Evolutionary conservation across 2,888 invertebrate genomes (phyloP).

Genomic region (Melieria picta): DNA sequence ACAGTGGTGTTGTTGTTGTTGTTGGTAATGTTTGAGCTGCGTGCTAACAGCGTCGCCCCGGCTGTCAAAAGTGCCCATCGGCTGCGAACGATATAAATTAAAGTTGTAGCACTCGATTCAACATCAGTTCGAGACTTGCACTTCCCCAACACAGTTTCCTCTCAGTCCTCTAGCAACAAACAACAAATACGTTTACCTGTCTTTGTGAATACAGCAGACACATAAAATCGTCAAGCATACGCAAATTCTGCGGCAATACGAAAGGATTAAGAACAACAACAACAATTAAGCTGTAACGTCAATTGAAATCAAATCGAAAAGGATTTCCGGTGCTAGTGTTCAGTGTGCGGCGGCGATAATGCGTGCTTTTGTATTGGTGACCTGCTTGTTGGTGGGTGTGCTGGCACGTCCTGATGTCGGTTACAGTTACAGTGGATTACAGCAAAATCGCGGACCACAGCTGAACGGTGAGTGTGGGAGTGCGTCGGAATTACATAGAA

Average conservation of each 20-base stretch:
- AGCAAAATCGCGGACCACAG: neutral
- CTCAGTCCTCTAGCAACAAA: neutral
- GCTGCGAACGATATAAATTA: slow-evolving; percentile 56
- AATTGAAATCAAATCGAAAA: neutral
- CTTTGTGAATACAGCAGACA: no score
- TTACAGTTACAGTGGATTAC: slow-evolving; percentile 20
- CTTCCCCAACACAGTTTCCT: slow-evolving; percentile 39
- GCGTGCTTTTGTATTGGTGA: slow-evolving; percentile 60
- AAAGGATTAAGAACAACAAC: no score
- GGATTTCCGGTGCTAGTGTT: neutral
- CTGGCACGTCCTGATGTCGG: slow-evolving; percentile 61
- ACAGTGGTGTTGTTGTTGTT: slow-evolving; percentile 13
- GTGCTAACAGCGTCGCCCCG: slow-evolving; percentile 19
- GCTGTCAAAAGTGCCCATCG: slow-evolving; percentile 20
- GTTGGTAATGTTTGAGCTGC: slow-evolving; percentile 4
- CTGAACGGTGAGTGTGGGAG: neutral
- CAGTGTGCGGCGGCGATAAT: slow-evolving; percentile 45
- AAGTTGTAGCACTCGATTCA: slow-evolving; percentile 41
- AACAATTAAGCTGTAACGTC: no score
- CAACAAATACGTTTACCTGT: no score
- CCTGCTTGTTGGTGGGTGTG: slow-evolving; percentile 56
- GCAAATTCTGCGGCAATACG: no score
- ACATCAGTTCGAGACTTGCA: slow-evolving; percentile 54
- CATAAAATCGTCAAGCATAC: no score
- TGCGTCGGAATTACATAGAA: neutral